Base-by-base conservation (phyloP, 2,888 invertebrate species). In the Trichogramma dendrolimi region DNA sequence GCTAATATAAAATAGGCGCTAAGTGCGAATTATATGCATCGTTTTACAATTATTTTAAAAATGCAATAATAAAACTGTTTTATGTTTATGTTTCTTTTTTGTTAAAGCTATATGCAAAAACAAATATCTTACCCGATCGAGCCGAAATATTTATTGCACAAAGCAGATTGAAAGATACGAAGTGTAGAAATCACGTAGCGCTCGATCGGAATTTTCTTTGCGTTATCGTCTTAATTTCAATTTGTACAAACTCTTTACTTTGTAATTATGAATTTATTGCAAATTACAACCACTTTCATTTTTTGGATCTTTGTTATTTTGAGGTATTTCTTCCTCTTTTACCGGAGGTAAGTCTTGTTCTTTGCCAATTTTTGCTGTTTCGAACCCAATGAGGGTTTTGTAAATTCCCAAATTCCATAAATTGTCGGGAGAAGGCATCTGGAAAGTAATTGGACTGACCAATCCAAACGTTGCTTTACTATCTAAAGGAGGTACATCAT, bases 381-480 rank as follows among this genome's bases (percentile, higher is more conserved):
- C 73, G 66, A 81, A 79, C 65, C 81, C 73, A 40, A 71, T 70
- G 62, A 76, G 70, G 60, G 71, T 61, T 48, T 66, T 67, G 57
- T 77, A 77, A 0, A 71, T 69, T 14, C 68, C 70, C 44, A 73
- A 69, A 66, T 71, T 82, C 85, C 85, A 85, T 46, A 82, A 72
- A 41, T 81, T 74, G 70, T 80, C 79, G 6, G 80, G 73, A 7
- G 79, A 62, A 5, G 86, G 84, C 69, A 83, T 77, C 56, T 75
- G 73, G 73, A 83, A 85, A 59, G 83, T 81, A 68, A 85, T 84
- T 11, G 86, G 84, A 67, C 82, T 82, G 1, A 84, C 86, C 60
- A 87, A 74, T 55, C 87, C 87, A 73, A 84, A 86, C 0, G 84
- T 84, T 46, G 85, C 84, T 73, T 85, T 84, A 55, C 83, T 75